Conservation (phyloP, 2,888 invertebrate species). For the Sminthurinus aureus region DNA sequence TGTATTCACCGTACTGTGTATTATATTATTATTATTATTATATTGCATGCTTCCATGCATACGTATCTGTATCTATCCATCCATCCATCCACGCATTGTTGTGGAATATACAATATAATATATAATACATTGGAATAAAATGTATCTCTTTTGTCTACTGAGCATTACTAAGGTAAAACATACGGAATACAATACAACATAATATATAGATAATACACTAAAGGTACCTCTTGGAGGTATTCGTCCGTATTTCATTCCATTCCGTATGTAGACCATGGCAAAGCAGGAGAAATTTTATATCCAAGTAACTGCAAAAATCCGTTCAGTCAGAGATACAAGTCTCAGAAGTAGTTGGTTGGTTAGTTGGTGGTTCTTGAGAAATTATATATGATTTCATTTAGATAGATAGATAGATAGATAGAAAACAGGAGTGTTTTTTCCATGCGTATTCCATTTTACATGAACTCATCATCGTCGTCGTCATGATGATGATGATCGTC, state of each 20-base stretch:
- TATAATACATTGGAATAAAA: no score
- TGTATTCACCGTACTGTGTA: background rate
- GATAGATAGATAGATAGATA: no score
- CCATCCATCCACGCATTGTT: background rate
- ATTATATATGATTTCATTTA: conserved; percentile 9
- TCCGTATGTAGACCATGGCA: conserved; percentile 38
- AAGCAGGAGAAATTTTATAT: conserved; percentile 32
- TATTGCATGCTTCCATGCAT: background rate
- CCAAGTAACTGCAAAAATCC: conserved; percentile 39
- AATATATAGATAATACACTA: background rate
- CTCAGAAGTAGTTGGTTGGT: no score
- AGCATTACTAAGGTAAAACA: no score
- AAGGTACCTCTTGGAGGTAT: conserved; percentile 16
- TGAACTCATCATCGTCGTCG: background rate
- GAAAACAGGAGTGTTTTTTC: conserved; percentile 15
- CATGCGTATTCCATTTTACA: background rate
- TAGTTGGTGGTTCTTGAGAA: conserved; percentile 2
- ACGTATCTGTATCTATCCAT: background rate
- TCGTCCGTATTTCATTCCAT: conserved; percentile 14
- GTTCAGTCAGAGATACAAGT: conserved; percentile 12
- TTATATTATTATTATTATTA: background rate
- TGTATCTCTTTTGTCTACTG: background rate
- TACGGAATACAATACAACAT: no score
- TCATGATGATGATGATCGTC: background rate
- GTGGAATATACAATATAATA: background rate